These are phyloP conservation scores for Falcunculus frontatus DNA, from an alignment of 2,113 vertebrate species.

Conservation along the genomic window DNA sequence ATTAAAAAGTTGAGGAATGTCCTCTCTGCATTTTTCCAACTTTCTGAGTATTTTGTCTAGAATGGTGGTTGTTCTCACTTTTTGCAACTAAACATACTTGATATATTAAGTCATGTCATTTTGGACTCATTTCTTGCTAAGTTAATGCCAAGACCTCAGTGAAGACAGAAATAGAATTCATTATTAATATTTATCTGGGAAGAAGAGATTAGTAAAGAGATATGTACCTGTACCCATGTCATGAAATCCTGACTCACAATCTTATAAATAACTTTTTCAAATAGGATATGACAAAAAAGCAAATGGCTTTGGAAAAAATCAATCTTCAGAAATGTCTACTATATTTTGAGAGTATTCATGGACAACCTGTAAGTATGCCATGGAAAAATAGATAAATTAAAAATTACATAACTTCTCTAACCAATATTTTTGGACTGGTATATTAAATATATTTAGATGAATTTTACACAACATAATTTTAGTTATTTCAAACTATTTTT, in stretches of 20 bases:
- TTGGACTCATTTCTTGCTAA: not conserved
- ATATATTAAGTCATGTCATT: not conserved
- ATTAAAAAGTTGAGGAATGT: not conserved
- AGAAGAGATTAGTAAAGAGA: not conserved
- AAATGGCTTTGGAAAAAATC: constrained; percentile 81
- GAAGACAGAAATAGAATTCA: not conserved
- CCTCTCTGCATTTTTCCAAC: not conserved
- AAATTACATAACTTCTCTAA: not conserved
- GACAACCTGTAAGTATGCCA: constrained; percentile 72
- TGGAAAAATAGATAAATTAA: constrained; percentile 20
- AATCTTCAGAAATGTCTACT: constrained; percentile 83
- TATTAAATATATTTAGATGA: not conserved
- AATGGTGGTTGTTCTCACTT: not conserved
- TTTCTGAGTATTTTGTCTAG: not conserved
- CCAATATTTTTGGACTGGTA: not conserved
- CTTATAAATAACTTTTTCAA: constrained; percentile 55
- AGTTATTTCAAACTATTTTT: not conserved
- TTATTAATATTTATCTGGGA: not conserved
- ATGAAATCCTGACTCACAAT: constrained; percentile 1
- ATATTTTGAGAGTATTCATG: constrained; percentile 81
- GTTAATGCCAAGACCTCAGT: not conserved
- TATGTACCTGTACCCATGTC: not conserved
- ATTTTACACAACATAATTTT: not conserved
- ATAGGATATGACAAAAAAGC: constrained; percentile 81
- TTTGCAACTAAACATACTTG: not conserved